Evolutionary conservation across 2,113 vertebrate species (phyloP).

Genomic region (Cranoglanis bouderius): DNA sequence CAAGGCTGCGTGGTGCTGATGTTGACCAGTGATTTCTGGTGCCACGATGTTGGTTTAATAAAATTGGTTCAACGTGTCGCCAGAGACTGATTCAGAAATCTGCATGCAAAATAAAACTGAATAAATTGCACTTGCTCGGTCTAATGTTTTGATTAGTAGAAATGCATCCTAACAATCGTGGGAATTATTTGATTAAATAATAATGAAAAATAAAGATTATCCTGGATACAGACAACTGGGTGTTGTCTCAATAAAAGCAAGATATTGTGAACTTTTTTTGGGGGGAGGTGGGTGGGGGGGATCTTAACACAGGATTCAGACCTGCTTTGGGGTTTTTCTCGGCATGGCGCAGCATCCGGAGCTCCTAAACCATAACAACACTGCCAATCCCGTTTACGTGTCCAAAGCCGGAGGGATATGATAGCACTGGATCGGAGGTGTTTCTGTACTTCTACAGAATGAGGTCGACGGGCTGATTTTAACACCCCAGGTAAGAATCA

Average conservation of each 20-base stretch:
- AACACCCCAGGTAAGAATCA: constrained; percentile 28
- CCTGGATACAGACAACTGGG: background rate
- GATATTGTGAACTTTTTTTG: background rate
- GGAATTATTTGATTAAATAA: background rate
- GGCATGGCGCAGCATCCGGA: constrained; percentile 25
- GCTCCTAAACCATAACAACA: background rate
- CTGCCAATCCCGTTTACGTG: background rate
- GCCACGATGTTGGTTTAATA: constrained; percentile 8
- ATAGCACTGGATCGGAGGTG: background rate
- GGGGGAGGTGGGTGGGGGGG: no score
- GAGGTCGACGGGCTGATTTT: constrained; percentile 20
- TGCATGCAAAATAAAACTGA: background rate
- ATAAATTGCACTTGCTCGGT: background rate
- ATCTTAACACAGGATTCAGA: background rate
- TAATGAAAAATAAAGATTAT: background rate
- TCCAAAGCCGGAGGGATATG: background rate
- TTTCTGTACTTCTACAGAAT: constrained; percentile 10
- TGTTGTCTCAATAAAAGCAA: background rate
- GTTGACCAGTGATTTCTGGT: background rate
- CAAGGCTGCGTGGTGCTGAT: constrained; percentile 12
- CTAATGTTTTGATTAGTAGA: background rate
- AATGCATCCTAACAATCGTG: background rate
- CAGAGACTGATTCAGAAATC: background rate
- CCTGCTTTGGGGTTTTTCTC: background rate
- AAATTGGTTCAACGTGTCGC: background rate